Conservation (phyloP, 2,797 vertebrate species). For the Erpetoichthys calabaricus region DNA sequence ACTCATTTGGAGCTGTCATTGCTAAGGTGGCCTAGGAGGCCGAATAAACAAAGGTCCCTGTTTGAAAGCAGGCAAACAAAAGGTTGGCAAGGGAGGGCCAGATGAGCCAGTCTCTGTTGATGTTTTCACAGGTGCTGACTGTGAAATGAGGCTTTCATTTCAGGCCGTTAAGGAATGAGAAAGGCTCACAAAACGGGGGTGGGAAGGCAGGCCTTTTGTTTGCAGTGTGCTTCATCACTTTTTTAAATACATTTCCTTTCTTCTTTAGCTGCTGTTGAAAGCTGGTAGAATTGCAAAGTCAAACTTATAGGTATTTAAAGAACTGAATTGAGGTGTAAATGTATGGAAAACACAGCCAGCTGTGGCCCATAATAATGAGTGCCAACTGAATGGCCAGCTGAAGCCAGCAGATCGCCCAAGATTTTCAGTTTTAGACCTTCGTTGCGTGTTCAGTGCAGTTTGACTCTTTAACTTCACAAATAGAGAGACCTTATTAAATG, state of each 20-base stretch:
- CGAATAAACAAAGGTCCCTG: slow-evolving; percentile 16
- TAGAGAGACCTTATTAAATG: too few species aligned
- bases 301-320: slow-evolving; percentile 4
- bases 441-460: too few species aligned
- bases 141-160: slow-evolving; percentile 17
- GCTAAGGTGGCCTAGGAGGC: slow-evolving; percentile 11
- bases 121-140: slow-evolving; percentile 23
- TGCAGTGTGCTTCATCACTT: slow-evolving; percentile 8
- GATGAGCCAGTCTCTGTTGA: slow-evolving; percentile 13
- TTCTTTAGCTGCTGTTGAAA: slow-evolving; percentile 7
- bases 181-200: slow-evolving; percentile 4
- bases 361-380: too few species aligned
- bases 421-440: too few species aligned
- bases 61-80: slow-evolving; percentile 17
- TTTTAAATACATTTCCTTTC: slow-evolving; percentile 5
- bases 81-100: slow-evolving; percentile 11
- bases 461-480: too few species aligned
- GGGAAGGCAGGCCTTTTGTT: not conserved
- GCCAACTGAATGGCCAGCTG: too few species aligned
- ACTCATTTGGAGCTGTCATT: slow-evolving; percentile 21
- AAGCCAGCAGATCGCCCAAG: too few species aligned
- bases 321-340: slow-evolving; percentile 11
- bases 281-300: slow-evolving; percentile 12
- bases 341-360: not conserved
- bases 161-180: not conserved